Evolutionary conservation across 1,140 invertebrate species (phyloP).

Genomic region (Drosophila biarmipes): DNA sequence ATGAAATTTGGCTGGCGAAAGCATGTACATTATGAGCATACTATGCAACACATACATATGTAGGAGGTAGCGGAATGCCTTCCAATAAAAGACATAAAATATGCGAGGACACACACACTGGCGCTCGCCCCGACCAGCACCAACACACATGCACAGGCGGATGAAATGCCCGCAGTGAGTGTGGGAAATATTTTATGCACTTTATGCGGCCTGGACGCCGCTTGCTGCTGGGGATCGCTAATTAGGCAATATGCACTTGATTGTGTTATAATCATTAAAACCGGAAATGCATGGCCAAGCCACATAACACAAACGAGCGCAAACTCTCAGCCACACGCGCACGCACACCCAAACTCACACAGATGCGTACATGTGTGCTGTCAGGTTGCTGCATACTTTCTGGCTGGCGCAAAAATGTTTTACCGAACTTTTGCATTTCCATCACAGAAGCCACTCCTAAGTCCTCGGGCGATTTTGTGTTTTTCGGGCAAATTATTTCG

Average conservation of each 20-base stretch:
- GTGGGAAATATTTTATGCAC: conserved; percentile 74
- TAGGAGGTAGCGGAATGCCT: conserved; percentile 40
- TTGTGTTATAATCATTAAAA: conserved; percentile 83
- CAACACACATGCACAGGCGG: conserved; percentile 18
- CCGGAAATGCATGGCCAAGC: conserved; percentile 65
- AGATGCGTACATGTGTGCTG: background rate
- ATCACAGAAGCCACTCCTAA: conserved; percentile 10
- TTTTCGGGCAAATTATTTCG: background rate
- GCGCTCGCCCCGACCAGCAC: conserved; percentile 1
- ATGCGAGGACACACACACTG: conserved; percentile 29
- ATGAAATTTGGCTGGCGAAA: conserved; percentile 37
- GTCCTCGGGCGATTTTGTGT: conserved; percentile 3
- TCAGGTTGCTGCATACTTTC: conserved; percentile 33
- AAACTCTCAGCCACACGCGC: conserved; percentile 5
- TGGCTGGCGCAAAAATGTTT: conserved; percentile 20
- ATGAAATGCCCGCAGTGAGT: conserved; percentile 28
- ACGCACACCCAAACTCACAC: background rate
- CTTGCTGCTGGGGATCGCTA: conserved; percentile 57
- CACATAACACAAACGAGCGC: conserved; percentile 14
- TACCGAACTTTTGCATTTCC: conserved; percentile 14
- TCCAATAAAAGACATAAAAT: conserved; percentile 73
- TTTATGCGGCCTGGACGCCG: conserved; percentile 60
- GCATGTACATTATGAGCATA: conserved; percentile 6
- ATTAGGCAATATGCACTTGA: conserved; percentile 82
- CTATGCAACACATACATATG: background rate